Evolutionary conservation across 64 coral and sea anemone genomes (phyloP), one percentile per base, ranked within the genome.

Genomic region (Dendrophyllia cribrosa): DNA sequence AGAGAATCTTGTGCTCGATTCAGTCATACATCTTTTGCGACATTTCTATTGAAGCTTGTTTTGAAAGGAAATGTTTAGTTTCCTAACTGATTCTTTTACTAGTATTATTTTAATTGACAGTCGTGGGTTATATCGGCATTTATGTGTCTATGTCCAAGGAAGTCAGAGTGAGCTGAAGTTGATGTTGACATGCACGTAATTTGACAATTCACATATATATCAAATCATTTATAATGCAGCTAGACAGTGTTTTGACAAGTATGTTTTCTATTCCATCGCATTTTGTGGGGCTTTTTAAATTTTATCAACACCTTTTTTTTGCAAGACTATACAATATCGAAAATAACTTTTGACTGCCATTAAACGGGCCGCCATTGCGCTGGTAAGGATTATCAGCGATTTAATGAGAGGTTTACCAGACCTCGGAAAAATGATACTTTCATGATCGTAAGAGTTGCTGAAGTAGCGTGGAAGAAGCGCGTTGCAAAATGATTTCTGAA

Each of bases 161-260:
- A 56, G 53, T 12, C 3, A 7, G 34, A 34, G 34, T 34, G 34
- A 34, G 34, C 34, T 34, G 34, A 34, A 34, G 34, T 34, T 34
- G 21, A 9, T 58, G 20, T 79, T 60, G 55, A 45, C 77, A 26
- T 46, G 14, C 9, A 43, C 14, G 70, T 9, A 65, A 45, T 65
- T 64, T 25, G 6, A 7, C 78, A 82, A 82, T 64, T 47, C 77
- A 26, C 55, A 59, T 21, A 7, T 59, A 46, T 46, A 43, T 44
- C 9, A 44, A 65, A n/a, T 64, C 26, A 59, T 23, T 10, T 12
- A 56, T 9, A 56, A 9, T 56, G 47, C 59, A 82, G 20, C 5
- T 82, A 11, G 25, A 58, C 55, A 59, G 52, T 79, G 56, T 43
- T 59, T 79, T 60, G 77, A 79, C 77, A 59, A 12, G n/a, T 60